Percentiles rank a stretch among this genome's conserved stretches.
Conservation (phyloP, 2,797 vertebrate genomes). For the Myioborus melanocephalus region DNA sequence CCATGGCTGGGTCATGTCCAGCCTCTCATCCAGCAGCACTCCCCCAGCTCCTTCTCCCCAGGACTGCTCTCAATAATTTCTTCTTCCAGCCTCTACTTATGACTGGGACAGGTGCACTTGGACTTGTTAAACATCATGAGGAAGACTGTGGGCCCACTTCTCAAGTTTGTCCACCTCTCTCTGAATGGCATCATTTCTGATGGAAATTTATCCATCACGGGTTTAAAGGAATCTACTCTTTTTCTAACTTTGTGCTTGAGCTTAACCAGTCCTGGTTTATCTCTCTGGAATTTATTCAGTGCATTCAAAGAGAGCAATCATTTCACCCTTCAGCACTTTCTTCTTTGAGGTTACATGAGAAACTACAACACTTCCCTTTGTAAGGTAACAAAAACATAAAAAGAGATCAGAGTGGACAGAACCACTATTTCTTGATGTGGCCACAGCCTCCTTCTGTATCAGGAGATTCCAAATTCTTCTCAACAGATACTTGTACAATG, state of each 20-base stretch:
- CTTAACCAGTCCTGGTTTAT: not conserved
- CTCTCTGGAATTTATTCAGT: not conserved
- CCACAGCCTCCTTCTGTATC: not conserved
- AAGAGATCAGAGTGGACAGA: not conserved
- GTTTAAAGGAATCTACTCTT: not conserved
- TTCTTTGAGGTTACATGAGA: not conserved
- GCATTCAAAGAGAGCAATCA: not conserved
- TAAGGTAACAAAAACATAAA: not conserved
- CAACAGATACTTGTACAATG: not conserved
- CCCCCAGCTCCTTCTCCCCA: fast-evolving
- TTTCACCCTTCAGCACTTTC: not conserved
- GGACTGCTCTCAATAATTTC: not conserved
- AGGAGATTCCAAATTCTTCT: not conserved
- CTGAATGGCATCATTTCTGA: not conserved
- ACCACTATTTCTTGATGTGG: not conserved
- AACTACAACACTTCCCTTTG: not conserved
- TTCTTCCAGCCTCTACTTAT: not conserved
- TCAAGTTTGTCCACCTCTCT: not conserved
- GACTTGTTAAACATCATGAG: not conserved
- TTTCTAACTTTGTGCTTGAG: not conserved
- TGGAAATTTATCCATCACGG: not conserved
- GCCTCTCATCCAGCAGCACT: not conserved
- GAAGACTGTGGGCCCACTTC: not conserved
- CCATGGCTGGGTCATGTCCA: not conserved
- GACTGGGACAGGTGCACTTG: not conserved